Base-by-base conservation (phyloP, 2,888 invertebrate species). In the Tiliacea aurago region DNA sequence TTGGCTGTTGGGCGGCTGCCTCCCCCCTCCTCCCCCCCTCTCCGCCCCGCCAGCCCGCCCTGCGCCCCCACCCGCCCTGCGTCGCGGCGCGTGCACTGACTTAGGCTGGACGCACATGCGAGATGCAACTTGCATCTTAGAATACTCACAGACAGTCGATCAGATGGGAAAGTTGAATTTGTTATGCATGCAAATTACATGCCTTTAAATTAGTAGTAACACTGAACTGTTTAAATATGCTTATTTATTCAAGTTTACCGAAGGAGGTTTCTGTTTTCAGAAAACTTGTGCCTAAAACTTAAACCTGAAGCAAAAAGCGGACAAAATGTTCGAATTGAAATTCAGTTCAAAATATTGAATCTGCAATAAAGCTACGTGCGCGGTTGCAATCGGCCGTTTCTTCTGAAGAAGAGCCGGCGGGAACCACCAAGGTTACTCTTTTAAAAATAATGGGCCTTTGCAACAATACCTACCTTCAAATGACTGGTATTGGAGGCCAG, bases 1-100 rank as follows among this genome's bases (percentile, higher is more conserved):
- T 94, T 93, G 94, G 93, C 91, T 91, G 90, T 85, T 87, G 90
- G 92, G 90, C 76, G 84, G 78, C 73, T 78, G 76, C 64, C 69
- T 6, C 71, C 84, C 59, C 80, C n/a, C n/a, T n/a, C n/a, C 84
- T 78, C 73, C 80, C 73, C 37, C 37, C 37, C 37, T 37, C 81
- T 71, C 69, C 28, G 69, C 66, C 65, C 81, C 51, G 73, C 66
- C 74, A 41, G 15, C 51, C 80, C 81, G 58, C 81, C 49, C 63
- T 43, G 62, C 75, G 33, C 51, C 80, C 7, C 76, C 47, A 4
- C 37, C 56, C 58, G 23, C 63, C 76, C n/a, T 47, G 23, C 49
- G 58, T n/a, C 43, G n/a, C 73, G 33, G 76, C 82, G 72, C 84
- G 73, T 75, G 80, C 80, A 76, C 84, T 84, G 76, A 72, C 85